Base-by-base conservation (phyloP, 2,113 vertebrate genomes). In the Nesogale talazaci region DNA sequence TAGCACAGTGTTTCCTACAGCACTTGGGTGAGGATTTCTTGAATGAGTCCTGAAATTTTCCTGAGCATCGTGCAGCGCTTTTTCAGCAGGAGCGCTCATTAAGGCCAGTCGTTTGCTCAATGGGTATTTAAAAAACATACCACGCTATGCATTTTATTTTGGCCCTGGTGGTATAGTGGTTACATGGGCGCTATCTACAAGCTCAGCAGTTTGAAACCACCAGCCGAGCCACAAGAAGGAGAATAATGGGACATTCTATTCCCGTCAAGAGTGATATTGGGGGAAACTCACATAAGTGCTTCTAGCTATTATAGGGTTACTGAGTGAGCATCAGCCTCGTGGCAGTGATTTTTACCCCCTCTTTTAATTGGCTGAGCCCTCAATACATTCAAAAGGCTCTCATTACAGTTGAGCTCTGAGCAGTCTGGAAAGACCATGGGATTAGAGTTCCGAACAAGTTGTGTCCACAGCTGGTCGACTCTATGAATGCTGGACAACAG, bases 11-110 rank as follows among this genome's bases (percentile, higher is more conserved):
- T 78, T 92, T 78, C 59, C 75, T 61, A 9, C 25, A 57, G 56
- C 1, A 11, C 1, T 6, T 46, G 3, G 20, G 52, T 70, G 40
- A 67, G 63, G 27, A 42, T 75, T 91, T 94, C 84, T 86, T 70
- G 80, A 61, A 76, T 14, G 63, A 91, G 19, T 85, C 69, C 65
- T 87, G n/a, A 92, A 83, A 84, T 76, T 31, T 77, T 29, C 11
- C 3, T 59, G 42, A 52, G 63, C 91, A 6, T n/a, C n/a, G n/a
- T n/a, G n/a, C n/a, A n/a, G n/a, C n/a, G n/a, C n/a, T n/a, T n/a
- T n/a, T n/a, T n/a, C n/a, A n/a, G 17, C 70, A 34, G 1, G 3
- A 1, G n/a, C 27, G 52, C 23, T 52, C 72, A 27, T 31, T n/a
- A 56, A 83, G 38, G 46, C 19, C 79, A 70, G 74, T 83, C 3